Percentiles rank a stretch among this genome's conserved stretches.
These are phyloP conservation scores for Bujurquina vittata DNA, from an alignment of 2,113 vertebrate genomes.

Conservation along the genomic window DNA sequence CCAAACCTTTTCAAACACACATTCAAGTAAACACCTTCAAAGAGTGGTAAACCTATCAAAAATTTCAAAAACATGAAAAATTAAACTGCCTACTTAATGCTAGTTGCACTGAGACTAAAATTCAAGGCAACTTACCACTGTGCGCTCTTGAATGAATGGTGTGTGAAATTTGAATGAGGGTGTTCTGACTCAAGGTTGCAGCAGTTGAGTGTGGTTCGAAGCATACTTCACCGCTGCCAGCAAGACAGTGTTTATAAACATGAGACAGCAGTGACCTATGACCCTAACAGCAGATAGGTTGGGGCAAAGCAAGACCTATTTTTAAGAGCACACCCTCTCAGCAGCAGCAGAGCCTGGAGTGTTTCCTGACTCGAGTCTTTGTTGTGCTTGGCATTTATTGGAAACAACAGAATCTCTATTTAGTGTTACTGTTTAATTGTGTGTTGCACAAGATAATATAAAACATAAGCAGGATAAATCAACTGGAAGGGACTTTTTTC, in stretches of 20 bases:
- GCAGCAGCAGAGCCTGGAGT: slow-evolving; percentile 46
- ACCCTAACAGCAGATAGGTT: slow-evolving; percentile 73
- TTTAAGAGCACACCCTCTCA: slow-evolving; percentile 59
- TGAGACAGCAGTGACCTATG: slow-evolving; percentile 78
- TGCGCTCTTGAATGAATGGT: slow-evolving; percentile 12
- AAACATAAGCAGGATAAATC: neutral
- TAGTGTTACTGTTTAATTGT: neutral
- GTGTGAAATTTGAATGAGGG: slow-evolving; percentile 44
- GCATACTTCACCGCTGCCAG: slow-evolving; percentile 44
- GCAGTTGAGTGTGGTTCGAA: slow-evolving; percentile 56
- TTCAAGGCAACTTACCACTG: slow-evolving; percentile 61
- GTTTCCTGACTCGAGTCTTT: slow-evolving; percentile 67
- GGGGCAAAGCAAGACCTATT: slow-evolving; percentile 50
- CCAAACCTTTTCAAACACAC: neutral
- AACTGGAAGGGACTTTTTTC: neutral
- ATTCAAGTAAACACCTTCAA: neutral
- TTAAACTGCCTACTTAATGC: neutral
- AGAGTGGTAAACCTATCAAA: neutral
- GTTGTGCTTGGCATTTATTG: slow-evolving; percentile 46
- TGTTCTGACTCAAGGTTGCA: slow-evolving; percentile 39
- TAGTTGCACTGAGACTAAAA: neutral
- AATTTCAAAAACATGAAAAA: neutral
- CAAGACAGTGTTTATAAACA: slow-evolving; percentile 79
- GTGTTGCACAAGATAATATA: slow-evolving; percentile 11
- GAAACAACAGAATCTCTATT: slow-evolving; percentile 32